These are phyloP conservation scores for Chrysochloris asiatica DNA, from an alignment of 2,113 vertebrate species.

Conservation along the genomic window DNA sequence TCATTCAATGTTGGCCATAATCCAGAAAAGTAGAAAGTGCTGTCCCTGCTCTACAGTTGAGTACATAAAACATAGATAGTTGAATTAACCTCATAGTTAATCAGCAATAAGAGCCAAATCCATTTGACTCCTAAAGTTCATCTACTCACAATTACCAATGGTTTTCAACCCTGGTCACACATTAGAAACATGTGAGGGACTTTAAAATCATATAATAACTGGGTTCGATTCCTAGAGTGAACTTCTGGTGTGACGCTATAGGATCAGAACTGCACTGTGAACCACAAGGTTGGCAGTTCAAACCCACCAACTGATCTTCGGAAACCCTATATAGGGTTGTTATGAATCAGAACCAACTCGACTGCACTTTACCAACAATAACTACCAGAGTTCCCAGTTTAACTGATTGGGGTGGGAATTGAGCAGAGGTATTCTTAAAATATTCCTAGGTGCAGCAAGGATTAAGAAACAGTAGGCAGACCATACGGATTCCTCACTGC, in stretches of 20 bases:
- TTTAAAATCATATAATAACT: neutral
- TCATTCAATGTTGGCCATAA: too few species aligned
- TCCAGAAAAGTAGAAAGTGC: slow-evolving; percentile 5
- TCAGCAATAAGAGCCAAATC: neutral
- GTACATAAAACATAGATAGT: neutral
- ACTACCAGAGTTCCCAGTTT: neutral
- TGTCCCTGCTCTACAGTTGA: neutral
- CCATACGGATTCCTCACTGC: neutral
- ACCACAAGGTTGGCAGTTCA: too few species aligned
- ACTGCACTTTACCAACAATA: too few species aligned
- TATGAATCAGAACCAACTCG: too few species aligned
- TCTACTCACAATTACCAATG: neutral
- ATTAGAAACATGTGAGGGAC: neutral
- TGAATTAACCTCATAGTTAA: neutral
- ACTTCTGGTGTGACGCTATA: too few species aligned
- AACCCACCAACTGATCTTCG: too few species aligned
- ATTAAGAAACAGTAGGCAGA: neutral
- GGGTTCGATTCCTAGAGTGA: neutral
- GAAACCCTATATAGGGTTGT: too few species aligned
- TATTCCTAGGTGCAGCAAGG: neutral
- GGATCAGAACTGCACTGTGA: too few species aligned
- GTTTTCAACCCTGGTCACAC: neutral
- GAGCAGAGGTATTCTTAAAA: neutral
- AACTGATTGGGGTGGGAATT: neutral
- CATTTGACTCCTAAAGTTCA: slow-evolving; percentile 12